A percentile compares a stretch with the other conserved stretches of the same genome.
Evolutionary conservation across 1,140 invertebrate genomes (phyloP).

Genomic region (Mercenaria mercenaria): DNA sequence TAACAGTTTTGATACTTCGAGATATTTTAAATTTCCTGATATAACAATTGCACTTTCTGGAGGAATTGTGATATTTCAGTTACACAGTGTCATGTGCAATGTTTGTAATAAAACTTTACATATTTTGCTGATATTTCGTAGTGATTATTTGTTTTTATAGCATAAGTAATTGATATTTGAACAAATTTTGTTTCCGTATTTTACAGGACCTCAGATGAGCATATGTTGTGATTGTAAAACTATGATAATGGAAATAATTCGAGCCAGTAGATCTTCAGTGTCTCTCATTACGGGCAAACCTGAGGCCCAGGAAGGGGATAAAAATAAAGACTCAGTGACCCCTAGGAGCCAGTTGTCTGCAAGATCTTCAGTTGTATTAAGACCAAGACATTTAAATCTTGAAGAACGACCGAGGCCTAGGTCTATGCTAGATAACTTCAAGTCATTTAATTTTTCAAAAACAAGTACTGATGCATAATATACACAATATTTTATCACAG

Average conservation of each 20-base stretch:
- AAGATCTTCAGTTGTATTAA: background rate
- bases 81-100: too few relatives aligned
- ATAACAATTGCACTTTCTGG: too few relatives aligned
- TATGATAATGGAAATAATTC: slow-evolving; percentile 97
- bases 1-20: too few relatives aligned
- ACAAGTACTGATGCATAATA: slow-evolving; percentile 37
- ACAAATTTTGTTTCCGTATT: background rate
- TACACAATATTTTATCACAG: background rate
- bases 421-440: slow-evolving; percentile 49
- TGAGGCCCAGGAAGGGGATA: background rate
- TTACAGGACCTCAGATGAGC: slow-evolving; percentile 91
- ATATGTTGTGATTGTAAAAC: slow-evolving; percentile 98
- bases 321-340: background rate
- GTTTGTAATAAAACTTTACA: too few relatives aligned
- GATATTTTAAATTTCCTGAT: too few relatives aligned
- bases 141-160: too few relatives aligned
- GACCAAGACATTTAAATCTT: slow-evolving; percentile 35
- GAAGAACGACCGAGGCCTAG: slow-evolving; percentile 21
- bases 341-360: background rate
- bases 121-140: too few relatives aligned
- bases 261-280: slow-evolving; percentile 82
- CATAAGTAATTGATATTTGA: too few relatives aligned
- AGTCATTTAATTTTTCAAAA: slow-evolving; percentile 48
- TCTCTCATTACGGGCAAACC: slow-evolving; percentile 65
- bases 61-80: too few relatives aligned